Conservation (phyloP, 2,888 invertebrate genomes). For the Glaucopsyche alexis region DNA sequence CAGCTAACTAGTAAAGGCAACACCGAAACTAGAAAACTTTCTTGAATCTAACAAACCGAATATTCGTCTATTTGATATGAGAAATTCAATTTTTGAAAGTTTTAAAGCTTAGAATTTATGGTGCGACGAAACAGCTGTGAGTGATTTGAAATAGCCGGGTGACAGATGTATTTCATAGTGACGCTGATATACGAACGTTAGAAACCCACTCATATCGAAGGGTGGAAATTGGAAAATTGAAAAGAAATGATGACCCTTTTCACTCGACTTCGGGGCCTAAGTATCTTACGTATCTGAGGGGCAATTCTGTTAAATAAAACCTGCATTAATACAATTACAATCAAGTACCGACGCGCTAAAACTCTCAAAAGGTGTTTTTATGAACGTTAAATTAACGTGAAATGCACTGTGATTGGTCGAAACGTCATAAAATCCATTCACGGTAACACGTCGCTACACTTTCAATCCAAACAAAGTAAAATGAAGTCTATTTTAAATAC, state of each 20-base stretch:
- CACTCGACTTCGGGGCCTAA: no score
- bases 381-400: no score
- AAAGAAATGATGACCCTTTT: background rate
- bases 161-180: constrained; percentile 26
- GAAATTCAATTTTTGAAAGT: constrained; percentile 23
- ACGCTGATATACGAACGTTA: background rate
- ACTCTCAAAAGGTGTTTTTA: no score
- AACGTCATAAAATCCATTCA: no score
- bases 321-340: no score
- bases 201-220: background rate
- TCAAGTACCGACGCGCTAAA: no score
- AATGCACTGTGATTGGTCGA: no score
- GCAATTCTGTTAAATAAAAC: no score
- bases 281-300: no score
- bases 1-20: background rate
- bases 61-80: constrained; percentile 8
- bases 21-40: constrained; percentile 15
- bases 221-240: background rate
- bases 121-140: constrained; percentile 22
- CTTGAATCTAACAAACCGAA: constrained; percentile 12
- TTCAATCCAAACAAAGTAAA: no score
- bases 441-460: no score
- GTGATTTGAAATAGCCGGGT: constrained; percentile 25
- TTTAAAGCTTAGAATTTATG: constrained; percentile 24
- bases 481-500: no score